Evolutionary conservation across 2,888 invertebrate species (phyloP), one percentile per base, ranked within the genome.

Genomic region (Linyphia triangularis): DNA sequence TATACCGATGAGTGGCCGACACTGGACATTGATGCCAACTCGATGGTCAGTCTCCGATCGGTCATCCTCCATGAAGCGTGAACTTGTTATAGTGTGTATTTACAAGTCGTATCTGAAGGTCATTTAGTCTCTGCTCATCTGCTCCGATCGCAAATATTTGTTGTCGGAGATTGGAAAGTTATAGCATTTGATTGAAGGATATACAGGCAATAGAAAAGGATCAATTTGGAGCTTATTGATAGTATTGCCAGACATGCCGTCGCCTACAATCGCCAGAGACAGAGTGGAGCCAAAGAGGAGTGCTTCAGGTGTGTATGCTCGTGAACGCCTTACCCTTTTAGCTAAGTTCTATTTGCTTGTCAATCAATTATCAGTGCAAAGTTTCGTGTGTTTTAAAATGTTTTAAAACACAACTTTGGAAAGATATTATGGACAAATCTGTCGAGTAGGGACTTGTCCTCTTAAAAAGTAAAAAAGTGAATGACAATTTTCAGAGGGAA

Each of bases 91-190:
- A n/a, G n/a, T 79, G 22, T 79, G 79, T 16, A 79, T 86, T 9
- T 86, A 86, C 22, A 73, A 57, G 10, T 81, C 81, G 9, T 81
- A 81, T 24, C 28, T 88, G 30, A 88, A 88, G 40, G 86, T 88
- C 2, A 88, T 88, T 81, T 88, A 88, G 81, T 88, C 26, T 65
- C 9, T 24, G 37, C 43, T 19, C 2, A 22, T 1, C 19, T 22
- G 37, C 1, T 63, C 51, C 51, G 72, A 57, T 19, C 43, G 85
- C 33, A 33, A 33, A 33, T 33, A 33, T 33, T 33, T 33, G 9
- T 33, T 9, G 33, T 33, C 33, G 33, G 33, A 51, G 51, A 16
- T n/a, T n/a, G n/a, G n/a, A n/a, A n/a, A 10, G 16, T 51, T 51
- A 0, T 16, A 51, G 13, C n/a, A 13, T 9, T 13, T n/a, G 13